These are phyloP conservation scores for Bradypodion ventrale DNA, from an alignment of 2,797 vertebrate genomes.

Conservation along the genomic window DNA sequence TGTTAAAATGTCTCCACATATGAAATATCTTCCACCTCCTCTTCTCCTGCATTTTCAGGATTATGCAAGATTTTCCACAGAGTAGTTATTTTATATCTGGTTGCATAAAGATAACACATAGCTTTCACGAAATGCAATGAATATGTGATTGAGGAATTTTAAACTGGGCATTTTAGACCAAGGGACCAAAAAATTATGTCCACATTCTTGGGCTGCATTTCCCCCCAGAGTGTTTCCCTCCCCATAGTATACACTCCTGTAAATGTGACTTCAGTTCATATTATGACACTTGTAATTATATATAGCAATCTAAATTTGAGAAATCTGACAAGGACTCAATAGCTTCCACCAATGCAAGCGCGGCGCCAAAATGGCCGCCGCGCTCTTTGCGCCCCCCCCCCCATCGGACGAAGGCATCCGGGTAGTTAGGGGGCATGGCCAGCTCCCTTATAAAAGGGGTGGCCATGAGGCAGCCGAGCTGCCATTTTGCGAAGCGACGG, in stretches of 20 bases:
- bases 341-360: too few relatives aligned
- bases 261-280: slow-evolving; percentile 42
- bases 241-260: neutral
- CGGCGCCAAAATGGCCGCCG: too few relatives aligned
- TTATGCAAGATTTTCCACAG: slow-evolving; percentile 38
- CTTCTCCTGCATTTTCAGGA: neutral
- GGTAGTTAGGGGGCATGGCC: too few relatives aligned
- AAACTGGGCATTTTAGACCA: slow-evolving; percentile 22
- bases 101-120: slow-evolving; percentile 45
- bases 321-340: slow-evolving; percentile 54
- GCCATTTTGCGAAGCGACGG: too few relatives aligned
- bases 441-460: too few relatives aligned
- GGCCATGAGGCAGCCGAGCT: too few relatives aligned
- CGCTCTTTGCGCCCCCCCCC: too few relatives aligned
- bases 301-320: slow-evolving; percentile 64
- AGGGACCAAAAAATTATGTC: slow-evolving; percentile 21
- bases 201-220: too few relatives aligned
- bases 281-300: slow-evolving; percentile 69
- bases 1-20: slow-evolving; percentile 52
- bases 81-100: slow-evolving; percentile 47
- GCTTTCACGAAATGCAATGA: slow-evolving; percentile 53
- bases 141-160: slow-evolving; percentile 48
- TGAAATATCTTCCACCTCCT: slow-evolving; percentile 33
- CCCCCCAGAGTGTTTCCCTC: neutral
- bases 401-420: too few relatives aligned